Percentiles rank a stretch among this genome's conserved stretches.
Conservation (phyloP, 2,888 invertebrate genomes). For the Branchellion lobata region DNA sequence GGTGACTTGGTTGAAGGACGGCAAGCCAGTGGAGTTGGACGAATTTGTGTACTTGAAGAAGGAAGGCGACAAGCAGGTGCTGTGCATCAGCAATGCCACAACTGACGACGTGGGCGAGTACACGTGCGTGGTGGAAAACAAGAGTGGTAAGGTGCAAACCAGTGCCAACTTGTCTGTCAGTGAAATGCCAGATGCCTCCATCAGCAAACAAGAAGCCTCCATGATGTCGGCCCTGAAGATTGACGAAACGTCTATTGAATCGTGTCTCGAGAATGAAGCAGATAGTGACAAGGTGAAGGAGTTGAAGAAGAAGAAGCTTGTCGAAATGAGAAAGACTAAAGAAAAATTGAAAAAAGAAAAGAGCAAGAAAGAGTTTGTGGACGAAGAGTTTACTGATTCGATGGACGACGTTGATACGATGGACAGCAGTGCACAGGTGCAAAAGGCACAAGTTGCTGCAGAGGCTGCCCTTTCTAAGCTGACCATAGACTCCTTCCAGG, state of each 20-base stretch:
- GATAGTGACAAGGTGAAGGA: background rate
- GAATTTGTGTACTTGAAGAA: slow-evolving; percentile 56
- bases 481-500: background rate
- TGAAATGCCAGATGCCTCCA: background rate
- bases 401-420: background rate
- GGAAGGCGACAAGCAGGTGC: slow-evolving; percentile 52
- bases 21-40: slow-evolving; percentile 34
- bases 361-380: background rate
- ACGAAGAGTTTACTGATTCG: slow-evolving; percentile 9
- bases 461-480: background rate
- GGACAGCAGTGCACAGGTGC: background rate
- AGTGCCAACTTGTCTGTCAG: background rate
- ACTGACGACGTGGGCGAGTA: slow-evolving; percentile 50
- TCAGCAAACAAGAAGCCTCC: background rate
- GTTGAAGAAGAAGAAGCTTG: background rate
- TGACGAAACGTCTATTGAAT: background rate
- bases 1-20: slow-evolving; percentile 48
- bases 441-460: background rate
- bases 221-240: background rate
- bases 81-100: slow-evolving; percentile 34
- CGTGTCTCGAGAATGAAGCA: background rate
- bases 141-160: slow-evolving; percentile 23
- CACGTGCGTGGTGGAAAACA: slow-evolving; percentile 11
- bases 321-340: background rate
- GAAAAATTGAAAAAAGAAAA: background rate